phyloP scores from a whole-genome alignment of 2,797 vertebrate genomes.

The Poecilia wingei region DNA sequence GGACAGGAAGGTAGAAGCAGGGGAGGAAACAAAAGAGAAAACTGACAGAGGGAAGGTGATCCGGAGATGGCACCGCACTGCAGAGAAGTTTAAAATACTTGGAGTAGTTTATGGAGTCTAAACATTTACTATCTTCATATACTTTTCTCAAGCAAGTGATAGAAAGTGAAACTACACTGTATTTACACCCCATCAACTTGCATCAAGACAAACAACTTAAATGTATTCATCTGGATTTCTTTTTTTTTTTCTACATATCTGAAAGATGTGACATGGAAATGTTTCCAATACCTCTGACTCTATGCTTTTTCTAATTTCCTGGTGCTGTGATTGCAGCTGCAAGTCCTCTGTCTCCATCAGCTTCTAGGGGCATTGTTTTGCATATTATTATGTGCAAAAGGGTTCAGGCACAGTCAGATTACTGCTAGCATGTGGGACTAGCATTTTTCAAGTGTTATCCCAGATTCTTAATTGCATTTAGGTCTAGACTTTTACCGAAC shows the following conservation, averaged over 20 bases:
- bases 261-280: background rate
- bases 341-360: background rate
- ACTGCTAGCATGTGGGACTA: background rate
- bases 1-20: slow-evolving; percentile 5
- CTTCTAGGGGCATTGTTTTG: background rate
- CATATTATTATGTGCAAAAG: background rate
- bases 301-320: background rate
- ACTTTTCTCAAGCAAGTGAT: slow-evolving; percentile 1
- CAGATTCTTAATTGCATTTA: background rate
- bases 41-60: slow-evolving; percentile 44
- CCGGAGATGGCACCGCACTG: slow-evolving; percentile 53
- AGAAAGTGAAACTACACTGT: slow-evolving; percentile 43
- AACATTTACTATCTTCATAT: background rate
- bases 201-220: background rate
- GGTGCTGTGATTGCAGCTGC: background rate
- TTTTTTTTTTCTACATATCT: background rate
- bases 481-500: background rate
- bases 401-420: background rate
- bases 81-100: slow-evolving; percentile 34
- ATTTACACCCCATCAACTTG: background rate
- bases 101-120: slow-evolving; percentile 1
- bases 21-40: slow-evolving; percentile 35
- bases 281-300: background rate
- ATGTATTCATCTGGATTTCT: background rate
- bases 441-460: background rate